Conservation (phyloP, 2,113 vertebrate species). For the Phalacrocorax brasilianus region DNA sequence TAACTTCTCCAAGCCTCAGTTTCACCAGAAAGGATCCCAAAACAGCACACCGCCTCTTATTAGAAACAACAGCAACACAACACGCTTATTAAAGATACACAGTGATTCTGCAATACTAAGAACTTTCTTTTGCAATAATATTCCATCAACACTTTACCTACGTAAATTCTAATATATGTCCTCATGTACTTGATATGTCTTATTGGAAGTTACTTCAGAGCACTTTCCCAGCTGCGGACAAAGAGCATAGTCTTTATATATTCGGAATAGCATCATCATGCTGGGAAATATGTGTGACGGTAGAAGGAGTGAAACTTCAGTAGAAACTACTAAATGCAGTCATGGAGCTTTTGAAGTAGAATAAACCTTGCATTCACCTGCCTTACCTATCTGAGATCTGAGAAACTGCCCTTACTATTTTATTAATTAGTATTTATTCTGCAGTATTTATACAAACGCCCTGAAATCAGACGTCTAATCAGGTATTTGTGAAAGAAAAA, state of each 20-base stretch:
- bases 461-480: not conserved
- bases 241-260: not conserved
- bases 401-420: not conserved
- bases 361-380: not conserved
- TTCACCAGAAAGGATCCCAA: not conserved
- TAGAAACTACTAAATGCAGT: not conserved
- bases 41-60: not conserved
- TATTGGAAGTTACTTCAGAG: not conserved
- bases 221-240: not conserved
- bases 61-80: not conserved
- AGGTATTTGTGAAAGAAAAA: not conserved
- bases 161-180: not conserved
- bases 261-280: not conserved
- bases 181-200: not conserved
- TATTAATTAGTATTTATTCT: not conserved
- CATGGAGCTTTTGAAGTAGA: not conserved
- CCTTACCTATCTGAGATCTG: not conserved
- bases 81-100: accelerated
- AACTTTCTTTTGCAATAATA: not conserved
- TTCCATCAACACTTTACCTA: not conserved
- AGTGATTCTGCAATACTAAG: not conserved
- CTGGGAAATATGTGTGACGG: not conserved
- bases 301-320: not conserved
- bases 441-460: not conserved
- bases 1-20: not conserved